Conservation (phyloP, 1,140 invertebrate species). For the Globodera ellingtonae region DNA sequence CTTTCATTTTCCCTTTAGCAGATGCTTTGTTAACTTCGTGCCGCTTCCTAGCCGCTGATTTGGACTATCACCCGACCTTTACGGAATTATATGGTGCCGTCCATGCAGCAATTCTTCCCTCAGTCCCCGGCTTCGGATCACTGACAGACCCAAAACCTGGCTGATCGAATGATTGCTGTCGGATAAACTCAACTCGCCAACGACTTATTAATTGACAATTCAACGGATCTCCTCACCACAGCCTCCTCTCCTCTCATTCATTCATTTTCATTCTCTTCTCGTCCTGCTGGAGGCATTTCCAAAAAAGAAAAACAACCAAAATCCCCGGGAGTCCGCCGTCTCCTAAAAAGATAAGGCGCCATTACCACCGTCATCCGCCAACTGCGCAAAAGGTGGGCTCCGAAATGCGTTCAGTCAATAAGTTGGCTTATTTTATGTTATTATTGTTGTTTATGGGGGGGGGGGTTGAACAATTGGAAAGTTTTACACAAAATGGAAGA, state of each 20-base stretch:
- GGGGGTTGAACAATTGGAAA: too few relatives aligned
- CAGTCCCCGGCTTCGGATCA: slow-evolving; percentile 2
- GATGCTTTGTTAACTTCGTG: background rate
- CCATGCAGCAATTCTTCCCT: slow-evolving; percentile 1
- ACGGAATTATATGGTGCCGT: background rate
- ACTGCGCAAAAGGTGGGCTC: too few relatives aligned
- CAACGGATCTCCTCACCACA: background rate
- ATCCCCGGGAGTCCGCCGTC: background rate
- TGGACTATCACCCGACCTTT: background rate
- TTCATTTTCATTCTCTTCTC: background rate
- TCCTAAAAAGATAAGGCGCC: too few relatives aligned
- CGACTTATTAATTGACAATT: background rate
- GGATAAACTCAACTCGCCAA: background rate
- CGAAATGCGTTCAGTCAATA: too few relatives aligned
- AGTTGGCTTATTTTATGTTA: too few relatives aligned
- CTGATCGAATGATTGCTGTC: background rate
- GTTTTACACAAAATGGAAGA: too few relatives aligned
- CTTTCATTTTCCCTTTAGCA: background rate
- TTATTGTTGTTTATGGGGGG: too few relatives aligned
- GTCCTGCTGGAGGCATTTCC: background rate
- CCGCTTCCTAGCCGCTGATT: background rate
- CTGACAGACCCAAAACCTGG: slow-evolving; percentile 1
- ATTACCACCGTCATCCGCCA: too few relatives aligned
- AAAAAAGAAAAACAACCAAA: background rate
- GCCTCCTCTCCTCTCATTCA: background rate